These are phyloP conservation scores for Crocidura indochinensis DNA, from an alignment of 2,797 vertebrate species.

Conservation along the genomic window DNA sequence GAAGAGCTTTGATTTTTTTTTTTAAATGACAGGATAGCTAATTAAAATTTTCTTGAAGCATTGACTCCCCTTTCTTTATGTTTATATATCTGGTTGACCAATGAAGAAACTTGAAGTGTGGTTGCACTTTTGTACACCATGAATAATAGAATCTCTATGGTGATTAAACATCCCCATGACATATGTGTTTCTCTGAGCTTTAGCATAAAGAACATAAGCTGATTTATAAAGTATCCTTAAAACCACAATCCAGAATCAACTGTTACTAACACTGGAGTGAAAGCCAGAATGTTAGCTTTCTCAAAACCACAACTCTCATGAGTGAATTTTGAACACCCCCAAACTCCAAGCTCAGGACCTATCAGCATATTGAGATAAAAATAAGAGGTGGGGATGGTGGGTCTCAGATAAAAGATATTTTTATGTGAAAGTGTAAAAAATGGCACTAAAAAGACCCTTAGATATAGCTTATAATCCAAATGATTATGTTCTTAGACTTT, in stretches of 20 bases:
- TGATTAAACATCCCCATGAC: background rate
- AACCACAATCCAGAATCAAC: constrained; percentile 60
- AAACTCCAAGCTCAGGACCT: background rate
- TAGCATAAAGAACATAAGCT: constrained; percentile 51
- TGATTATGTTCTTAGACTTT: background rate
- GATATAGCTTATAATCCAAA: background rate
- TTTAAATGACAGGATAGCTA: background rate
- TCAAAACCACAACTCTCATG: background rate
- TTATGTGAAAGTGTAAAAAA: background rate
- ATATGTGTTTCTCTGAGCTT: constrained; percentile 58
- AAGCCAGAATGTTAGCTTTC: constrained; percentile 19
- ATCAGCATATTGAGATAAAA: background rate
- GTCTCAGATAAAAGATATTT: background rate
- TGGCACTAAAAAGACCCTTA: background rate
- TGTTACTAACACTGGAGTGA: constrained; percentile 19
- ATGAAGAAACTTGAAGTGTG: background rate
- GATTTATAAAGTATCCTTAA: constrained; percentile 31
- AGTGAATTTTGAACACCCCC: background rate
- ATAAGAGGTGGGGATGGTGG: fast-evolving
- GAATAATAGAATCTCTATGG: background rate
- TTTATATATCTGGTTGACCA: background rate
- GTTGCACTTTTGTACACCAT: background rate
- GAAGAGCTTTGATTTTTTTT: constrained; percentile 5
- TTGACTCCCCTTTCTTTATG: background rate
- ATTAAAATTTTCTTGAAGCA: background rate